Conservation (phyloP, 2,113 vertebrate species). For the Tenebrosternarchus preto region DNA sequence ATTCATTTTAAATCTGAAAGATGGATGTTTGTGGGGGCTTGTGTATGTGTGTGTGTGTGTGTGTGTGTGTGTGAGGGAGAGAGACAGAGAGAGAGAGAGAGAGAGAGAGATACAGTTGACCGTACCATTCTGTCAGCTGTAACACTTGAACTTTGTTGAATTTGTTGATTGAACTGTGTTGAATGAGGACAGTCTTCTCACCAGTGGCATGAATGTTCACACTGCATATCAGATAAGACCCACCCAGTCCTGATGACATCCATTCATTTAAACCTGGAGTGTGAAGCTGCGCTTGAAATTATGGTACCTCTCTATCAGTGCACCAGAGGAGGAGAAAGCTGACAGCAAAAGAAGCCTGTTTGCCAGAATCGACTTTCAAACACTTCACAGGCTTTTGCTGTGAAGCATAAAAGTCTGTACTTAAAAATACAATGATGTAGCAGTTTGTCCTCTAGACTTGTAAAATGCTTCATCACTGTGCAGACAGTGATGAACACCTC, state of each 20-base stretch:
- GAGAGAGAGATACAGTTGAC: not conserved
- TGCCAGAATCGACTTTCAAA: constrained; percentile 2
- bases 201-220: constrained; percentile 64
- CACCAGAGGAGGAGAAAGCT: constrained; percentile 28
- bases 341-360: constrained; percentile 3
- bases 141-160: too few relatives aligned
- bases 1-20: not conserved
- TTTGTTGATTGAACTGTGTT: constrained; percentile 42
- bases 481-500: constrained; percentile 45
- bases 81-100: not conserved
- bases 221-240: constrained; percentile 60
- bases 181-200: constrained; percentile 54
- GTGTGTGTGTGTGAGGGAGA: not conserved
- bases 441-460: not conserved
- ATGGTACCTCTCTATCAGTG: constrained; percentile 7
- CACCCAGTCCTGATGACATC: constrained; percentile 51
- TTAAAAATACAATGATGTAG: not conserved
- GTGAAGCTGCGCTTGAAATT: constrained; percentile 55
- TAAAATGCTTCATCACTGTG: not conserved
- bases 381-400: constrained; percentile 17
- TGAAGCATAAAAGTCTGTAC: not conserved
- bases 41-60: not conserved
- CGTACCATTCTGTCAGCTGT: constrained; percentile 21
- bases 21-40: not conserved
- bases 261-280: constrained; percentile 56